Evolutionary conservation across 2,888 invertebrate genomes (phyloP).

Genomic region (Tetragonula carbonaria): DNA sequence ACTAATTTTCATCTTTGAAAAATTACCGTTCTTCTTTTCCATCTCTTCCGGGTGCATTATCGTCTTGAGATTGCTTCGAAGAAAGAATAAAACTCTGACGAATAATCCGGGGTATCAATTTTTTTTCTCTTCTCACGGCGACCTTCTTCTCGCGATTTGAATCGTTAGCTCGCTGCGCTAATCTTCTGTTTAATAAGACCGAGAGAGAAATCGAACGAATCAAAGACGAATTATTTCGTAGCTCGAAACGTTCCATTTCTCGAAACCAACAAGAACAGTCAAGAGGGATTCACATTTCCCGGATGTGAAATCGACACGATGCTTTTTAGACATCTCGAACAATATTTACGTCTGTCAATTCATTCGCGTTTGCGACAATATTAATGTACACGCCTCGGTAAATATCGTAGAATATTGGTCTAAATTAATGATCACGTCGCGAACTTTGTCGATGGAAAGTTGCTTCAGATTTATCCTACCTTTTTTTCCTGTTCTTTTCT

Average conservation of each 20-base stretch:
- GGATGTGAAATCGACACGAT: too few relatives aligned
- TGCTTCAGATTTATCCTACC: too few relatives aligned
- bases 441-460: not conserved
- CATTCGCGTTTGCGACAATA: too few relatives aligned
- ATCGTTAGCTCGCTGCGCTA: not conserved
- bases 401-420: not conserved
- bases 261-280: too few relatives aligned
- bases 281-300: too few relatives aligned
- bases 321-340: too few relatives aligned
- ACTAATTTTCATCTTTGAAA: not conserved
- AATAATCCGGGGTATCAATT: conserved; percentile 1
- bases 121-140: not conserved
- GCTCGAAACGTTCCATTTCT: conserved; percentile 4
- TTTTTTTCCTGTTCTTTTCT: too few relatives aligned
- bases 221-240: conserved; percentile 15
- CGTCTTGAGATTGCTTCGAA: conserved; percentile 2
- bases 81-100: not conserved
- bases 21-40: not conserved
- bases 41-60: not conserved
- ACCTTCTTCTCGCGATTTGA: conserved; percentile 11
- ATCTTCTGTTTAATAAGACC: not conserved
- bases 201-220: not conserved
- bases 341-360: too few relatives aligned
- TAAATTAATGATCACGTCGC: not conserved
- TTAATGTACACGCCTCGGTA: too few relatives aligned